Evolutionary conservation across 2,113 vertebrate genomes (phyloP).

Genomic region (Malaclemys terrapin): DNA sequence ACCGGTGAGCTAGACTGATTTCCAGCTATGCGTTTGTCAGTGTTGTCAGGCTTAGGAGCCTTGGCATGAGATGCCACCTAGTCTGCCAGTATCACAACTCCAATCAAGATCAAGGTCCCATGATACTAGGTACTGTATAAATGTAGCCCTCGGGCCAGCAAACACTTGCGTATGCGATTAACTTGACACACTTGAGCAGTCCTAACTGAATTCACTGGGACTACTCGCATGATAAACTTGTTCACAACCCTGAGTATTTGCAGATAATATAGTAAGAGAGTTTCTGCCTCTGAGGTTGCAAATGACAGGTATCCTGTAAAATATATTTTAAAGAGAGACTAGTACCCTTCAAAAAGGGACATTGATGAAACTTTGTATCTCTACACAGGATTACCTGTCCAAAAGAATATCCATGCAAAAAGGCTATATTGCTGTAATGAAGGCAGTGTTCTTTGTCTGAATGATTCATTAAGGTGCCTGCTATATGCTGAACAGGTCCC

Average conservation of each 20-base stretch:
- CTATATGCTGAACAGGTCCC: neutral
- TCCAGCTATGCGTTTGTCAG: no score
- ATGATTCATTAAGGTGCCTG: constrained; percentile 29
- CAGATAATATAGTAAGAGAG: neutral
- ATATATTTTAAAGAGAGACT: neutral
- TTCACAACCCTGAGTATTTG: neutral
- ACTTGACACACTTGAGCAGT: neutral
- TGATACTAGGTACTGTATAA: neutral
- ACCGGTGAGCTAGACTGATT: no score
- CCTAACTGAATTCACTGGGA: neutral
- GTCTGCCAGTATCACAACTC: no score
- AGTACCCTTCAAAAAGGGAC: rapidly evolving
- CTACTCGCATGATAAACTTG: neutral
- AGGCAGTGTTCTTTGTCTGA: neutral
- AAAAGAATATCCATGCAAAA: rapidly evolving
- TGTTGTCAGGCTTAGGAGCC: no score
- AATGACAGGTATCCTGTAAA: neutral
- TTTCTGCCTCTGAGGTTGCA: neutral
- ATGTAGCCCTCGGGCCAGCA: neutral
- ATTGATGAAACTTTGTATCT: rapidly evolving
- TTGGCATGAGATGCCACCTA: no score
- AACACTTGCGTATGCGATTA: neutral
- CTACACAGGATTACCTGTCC: rapidly evolving
- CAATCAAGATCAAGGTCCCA: neutral
- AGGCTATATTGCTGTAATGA: neutral